Evolutionary conservation across 2,113 vertebrate genomes (phyloP).

Genomic region (Dascyllus trimaculatus): DNA sequence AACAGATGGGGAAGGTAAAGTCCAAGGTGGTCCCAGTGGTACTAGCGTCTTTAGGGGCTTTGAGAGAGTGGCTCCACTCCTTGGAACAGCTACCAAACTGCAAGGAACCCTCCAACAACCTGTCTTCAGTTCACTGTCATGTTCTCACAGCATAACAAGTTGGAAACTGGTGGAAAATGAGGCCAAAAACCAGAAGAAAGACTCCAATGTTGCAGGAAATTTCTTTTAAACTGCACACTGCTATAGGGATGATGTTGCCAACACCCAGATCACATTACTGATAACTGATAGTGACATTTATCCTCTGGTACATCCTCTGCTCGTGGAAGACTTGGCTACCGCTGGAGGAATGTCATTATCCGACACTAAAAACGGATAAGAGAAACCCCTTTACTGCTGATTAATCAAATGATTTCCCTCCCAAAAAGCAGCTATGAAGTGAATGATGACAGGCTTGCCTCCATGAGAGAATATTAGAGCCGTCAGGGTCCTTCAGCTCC

Average conservation of each 20-base stretch:
- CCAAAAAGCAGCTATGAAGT: slow-evolving; percentile 33
- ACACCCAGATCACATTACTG: slow-evolving; percentile 44
- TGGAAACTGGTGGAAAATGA: no score
- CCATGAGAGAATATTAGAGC: slow-evolving; percentile 39
- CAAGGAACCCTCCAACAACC: no score
- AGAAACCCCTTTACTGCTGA: slow-evolving; percentile 38
- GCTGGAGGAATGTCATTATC: slow-evolving; percentile 52
- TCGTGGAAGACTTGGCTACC: slow-evolving; percentile 21
- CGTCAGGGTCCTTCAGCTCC: slow-evolving; percentile 43
- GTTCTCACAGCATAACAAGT: no score
- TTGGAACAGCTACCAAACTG: no score
- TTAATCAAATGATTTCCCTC: slow-evolving; percentile 46
- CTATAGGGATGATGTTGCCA: background rate
- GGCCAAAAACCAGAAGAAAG: background rate
- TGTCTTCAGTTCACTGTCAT: no score
- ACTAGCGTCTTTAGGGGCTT: no score
- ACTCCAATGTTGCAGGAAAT: background rate
- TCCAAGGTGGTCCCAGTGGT: no score
- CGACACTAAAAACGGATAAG: slow-evolving; percentile 41
- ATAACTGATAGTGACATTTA: slow-evolving; percentile 51
- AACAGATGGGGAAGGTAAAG: no score
- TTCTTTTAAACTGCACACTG: background rate
- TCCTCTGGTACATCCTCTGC: slow-evolving; percentile 51
- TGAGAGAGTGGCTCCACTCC: no score
- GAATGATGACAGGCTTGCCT: slow-evolving; percentile 31